These are phyloP conservation scores for Philonicus albiceps DNA, from an alignment of 2,888 invertebrate genomes.

Conservation along the genomic window DNA sequence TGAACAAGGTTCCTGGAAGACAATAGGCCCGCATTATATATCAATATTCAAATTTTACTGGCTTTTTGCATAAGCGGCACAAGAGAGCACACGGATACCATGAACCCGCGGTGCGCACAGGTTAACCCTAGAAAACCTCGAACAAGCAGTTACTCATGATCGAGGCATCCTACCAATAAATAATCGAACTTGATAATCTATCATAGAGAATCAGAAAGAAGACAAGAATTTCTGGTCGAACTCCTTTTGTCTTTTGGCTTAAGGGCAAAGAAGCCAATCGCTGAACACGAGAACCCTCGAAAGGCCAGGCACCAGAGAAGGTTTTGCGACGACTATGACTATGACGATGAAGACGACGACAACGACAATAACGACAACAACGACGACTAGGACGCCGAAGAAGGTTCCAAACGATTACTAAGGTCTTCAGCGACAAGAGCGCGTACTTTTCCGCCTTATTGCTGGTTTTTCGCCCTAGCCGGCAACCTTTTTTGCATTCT, in stretches of 20 bases:
- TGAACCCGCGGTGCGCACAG: slow-evolving; percentile 17
- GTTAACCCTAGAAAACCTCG: slow-evolving; percentile 39
- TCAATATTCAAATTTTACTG: slow-evolving; percentile 41
- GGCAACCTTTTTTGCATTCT: not conserved
- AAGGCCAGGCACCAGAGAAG: slow-evolving; percentile 3
- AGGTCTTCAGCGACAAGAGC: slow-evolving; percentile 7
- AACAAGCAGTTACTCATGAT: slow-evolving; percentile 39
- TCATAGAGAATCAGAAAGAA: slow-evolving; percentile 43
- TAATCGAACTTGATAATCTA: slow-evolving; percentile 48
- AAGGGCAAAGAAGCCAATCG: slow-evolving; percentile 42
- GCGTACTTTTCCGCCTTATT: not conserved
- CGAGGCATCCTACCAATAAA: slow-evolving; percentile 44
- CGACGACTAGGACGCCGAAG: not conserved
- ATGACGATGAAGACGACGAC: not conserved
- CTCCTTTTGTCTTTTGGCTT: slow-evolving; percentile 45
- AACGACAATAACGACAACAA: not conserved
- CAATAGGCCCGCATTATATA: slow-evolving; percentile 43
- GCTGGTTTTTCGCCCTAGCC: not conserved
- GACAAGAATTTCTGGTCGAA: slow-evolving; percentile 42
- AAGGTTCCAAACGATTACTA: not conserved
- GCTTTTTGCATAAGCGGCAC: not conserved
- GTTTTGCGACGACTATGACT: not conserved
- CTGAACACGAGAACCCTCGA: slow-evolving; percentile 22
- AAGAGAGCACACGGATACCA: slow-evolving; percentile 19
- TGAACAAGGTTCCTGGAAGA: slow-evolving; percentile 31